Percentiles rank a stretch among this genome's conserved stretches.
Evolutionary conservation across 2,888 invertebrate genomes (phyloP).

Genomic region (Orthosia cruda): DNA sequence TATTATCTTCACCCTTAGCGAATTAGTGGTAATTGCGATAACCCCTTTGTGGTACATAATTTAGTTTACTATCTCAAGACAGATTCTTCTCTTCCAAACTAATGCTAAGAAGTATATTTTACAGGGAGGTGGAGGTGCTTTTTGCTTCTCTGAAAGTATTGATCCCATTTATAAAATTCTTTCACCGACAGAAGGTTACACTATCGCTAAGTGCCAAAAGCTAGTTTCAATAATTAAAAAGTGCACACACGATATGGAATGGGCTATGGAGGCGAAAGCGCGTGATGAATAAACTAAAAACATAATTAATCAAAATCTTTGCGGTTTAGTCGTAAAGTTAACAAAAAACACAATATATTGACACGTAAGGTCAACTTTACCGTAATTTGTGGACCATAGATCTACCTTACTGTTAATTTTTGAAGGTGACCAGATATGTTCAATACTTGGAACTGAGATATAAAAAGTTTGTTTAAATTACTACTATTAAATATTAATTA

Average conservation of each 20-base stretch:
- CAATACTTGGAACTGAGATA: conserved; percentile 21
- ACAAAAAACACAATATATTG: conserved; percentile 34
- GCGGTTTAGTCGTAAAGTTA: conserved; percentile 16
- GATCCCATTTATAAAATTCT: too few relatives aligned
- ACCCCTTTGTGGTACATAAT: not conserved
- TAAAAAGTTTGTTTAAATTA: conserved; percentile 31
- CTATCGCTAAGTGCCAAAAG: too few relatives aligned
- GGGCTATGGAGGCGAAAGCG: not conserved
- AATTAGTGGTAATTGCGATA: not conserved
- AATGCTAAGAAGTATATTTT: too few relatives aligned
- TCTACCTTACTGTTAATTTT: conserved; percentile 19
- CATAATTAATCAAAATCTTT: conserved; percentile 17
- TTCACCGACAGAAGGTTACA: too few relatives aligned
- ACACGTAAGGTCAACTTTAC: conserved; percentile 26
- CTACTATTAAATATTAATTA: too few relatives aligned
- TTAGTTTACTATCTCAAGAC: not conserved
- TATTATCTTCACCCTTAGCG: conserved; percentile 9
- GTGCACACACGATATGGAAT: too few relatives aligned
- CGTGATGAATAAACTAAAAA: not conserved
- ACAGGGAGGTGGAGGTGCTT: too few relatives aligned
- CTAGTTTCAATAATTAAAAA: too few relatives aligned
- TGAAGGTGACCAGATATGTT: conserved; percentile 29
- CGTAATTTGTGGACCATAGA: conserved; percentile 16
- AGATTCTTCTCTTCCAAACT: too few relatives aligned
- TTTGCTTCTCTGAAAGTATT: too few relatives aligned